Base-by-base conservation (phyloP, 92 coral and sea anemone genomes). In the Ricordea florida region DNA sequence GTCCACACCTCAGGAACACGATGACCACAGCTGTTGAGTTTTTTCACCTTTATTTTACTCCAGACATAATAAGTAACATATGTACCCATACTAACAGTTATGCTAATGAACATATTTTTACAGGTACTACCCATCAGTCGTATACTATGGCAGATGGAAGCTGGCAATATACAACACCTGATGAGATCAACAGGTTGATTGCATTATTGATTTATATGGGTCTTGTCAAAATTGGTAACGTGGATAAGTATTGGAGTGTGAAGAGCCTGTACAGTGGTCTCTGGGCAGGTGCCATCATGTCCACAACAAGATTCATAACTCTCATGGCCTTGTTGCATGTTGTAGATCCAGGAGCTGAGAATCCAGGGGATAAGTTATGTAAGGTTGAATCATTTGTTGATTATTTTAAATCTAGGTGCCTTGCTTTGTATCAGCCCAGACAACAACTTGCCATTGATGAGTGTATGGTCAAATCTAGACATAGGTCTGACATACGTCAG, bases 11-110 rank as follows among this genome's bases (percentile, higher is more conserved):
- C 16, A 64, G 85, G 48, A 64, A 61, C 48, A 17, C 57, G 36
- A 36, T 87, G 85, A 87, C 81, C 42, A 82, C 70, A 43, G 93
- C 82, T 2, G 49, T 78, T 38, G 74, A 87, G 50, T 83, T 87
- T 77, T 87, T 87, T 42, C 37, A 50, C 7, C 74, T 76, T 23
- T 82, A 67, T 34, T 71, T 82, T 40, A 79, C 87, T 25, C 17
- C 51, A 2, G 82, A 86, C 13, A 79, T 90, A 74, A 72, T 84
- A 7, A 31, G 43, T 14, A 71, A 9, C 43, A 42, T n/a, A n/a
- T n/a, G n/a, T n/a, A n/a, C n/a, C n/a, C 91, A 86, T 68, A 82
- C 92, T 3, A 86, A 86, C 27, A 82, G 63, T 55, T 86, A 78
- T 79, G 87, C 97, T 23, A 30, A 50, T 50, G 72, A 52, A n/a